phyloP scores from a whole-genome alignment of 2,113 vertebrate genomes.

The Silurus meridionalis region DNA sequence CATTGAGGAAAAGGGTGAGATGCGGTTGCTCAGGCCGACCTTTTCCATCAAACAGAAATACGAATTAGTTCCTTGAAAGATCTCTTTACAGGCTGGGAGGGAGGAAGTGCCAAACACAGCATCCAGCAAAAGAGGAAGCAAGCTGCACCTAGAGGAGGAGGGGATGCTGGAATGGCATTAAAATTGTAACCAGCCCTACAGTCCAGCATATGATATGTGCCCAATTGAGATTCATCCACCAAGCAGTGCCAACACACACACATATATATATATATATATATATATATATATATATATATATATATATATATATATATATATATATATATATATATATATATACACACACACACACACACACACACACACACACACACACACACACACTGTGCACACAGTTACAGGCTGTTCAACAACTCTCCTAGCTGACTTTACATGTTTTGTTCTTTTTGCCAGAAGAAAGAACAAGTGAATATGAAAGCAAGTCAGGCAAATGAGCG shows the following conservation, averaged over 20 bases:
- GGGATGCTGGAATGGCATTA: constrained; percentile 8
- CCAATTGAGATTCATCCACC: not conserved
- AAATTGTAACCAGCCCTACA: constrained; percentile 44
- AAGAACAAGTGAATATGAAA: not conserved
- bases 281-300: no score
- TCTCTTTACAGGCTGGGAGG: not conserved
- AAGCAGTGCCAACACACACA: not conserved
- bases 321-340: no score
- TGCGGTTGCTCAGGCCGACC: constrained; percentile 4
- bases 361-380: constrained; percentile 23
- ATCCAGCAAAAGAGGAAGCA: not conserved
- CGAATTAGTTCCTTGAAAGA: constrained; percentile 38
- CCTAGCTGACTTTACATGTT: not conserved
- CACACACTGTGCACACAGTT: not conserved
- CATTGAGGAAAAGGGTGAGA: not conserved
- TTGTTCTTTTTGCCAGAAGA: not conserved
- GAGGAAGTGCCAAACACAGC: not conserved
- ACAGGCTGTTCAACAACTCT: not conserved
- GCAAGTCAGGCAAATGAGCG: not conserved
- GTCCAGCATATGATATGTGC: not conserved
- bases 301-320: no score
- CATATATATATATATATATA: no score
- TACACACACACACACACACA: constrained; percentile 7
- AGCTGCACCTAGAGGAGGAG: not conserved
- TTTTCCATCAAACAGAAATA: constrained; percentile 36